phyloP scores from a whole-genome alignment of 1,140 invertebrate genomes.

The Tigriopus japonicus region DNA sequence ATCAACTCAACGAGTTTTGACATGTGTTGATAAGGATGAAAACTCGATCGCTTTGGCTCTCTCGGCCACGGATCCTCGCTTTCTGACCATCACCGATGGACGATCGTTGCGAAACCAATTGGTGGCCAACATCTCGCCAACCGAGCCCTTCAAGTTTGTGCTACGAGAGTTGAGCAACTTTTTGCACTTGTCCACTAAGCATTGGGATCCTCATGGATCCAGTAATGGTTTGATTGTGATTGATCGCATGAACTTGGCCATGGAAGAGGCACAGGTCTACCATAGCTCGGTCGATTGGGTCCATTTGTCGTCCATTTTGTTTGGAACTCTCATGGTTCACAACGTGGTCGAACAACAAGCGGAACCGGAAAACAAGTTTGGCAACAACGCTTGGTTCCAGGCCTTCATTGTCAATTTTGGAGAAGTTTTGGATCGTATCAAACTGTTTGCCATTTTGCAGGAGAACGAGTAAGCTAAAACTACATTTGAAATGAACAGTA shows the following conservation, averaged over 20 bases:
- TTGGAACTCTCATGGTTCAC: constrained; percentile 4
- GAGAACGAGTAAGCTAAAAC: not conserved
- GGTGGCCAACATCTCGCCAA: not conserved
- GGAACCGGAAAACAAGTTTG: not conserved
- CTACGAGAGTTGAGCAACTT: not conserved
- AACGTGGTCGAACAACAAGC: not conserved
- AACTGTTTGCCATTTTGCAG: constrained; percentile 1
- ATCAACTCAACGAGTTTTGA: no score
- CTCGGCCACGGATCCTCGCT: not conserved
- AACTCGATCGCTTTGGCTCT: not conserved
- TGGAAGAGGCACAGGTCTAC: no score
- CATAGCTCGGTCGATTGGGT: not conserved
- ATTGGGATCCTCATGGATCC: not conserved
- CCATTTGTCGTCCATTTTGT: not conserved
- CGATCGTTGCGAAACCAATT: not conserved
- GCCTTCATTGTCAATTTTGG: constrained; percentile 6
- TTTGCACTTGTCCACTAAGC: not conserved
- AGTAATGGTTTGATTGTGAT: no score
- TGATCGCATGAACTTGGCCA: no score
- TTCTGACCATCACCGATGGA: not conserved
- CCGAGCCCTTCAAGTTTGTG: not conserved
- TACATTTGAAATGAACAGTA: no score
- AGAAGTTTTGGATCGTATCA: constrained; percentile 4
- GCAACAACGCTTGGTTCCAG: constrained; percentile 4
- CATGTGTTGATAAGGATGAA: not conserved